Percentiles rank a stretch among this genome's conserved stretches.
Evolutionary conservation across 2,888 invertebrate genomes (phyloP).

Genomic region (Apodemia zela): DNA sequence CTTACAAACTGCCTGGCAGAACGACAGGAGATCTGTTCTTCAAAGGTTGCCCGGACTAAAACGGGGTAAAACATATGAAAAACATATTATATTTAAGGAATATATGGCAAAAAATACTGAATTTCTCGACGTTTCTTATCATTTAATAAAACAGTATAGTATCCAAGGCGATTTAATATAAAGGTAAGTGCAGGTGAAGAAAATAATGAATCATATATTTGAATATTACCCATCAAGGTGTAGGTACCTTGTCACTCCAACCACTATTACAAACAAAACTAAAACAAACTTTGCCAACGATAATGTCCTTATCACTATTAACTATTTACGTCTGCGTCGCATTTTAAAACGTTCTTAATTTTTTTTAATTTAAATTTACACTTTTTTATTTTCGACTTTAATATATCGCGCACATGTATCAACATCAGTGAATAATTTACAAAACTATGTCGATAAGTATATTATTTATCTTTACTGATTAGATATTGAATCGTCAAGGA

Average conservation of each 20-base stretch:
- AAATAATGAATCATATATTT: constrained; percentile 24
- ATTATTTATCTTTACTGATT: constrained; percentile 65
- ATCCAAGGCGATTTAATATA: not conserved
- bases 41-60: no score
- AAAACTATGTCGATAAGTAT: constrained; percentile 63
- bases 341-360: constrained; percentile 47
- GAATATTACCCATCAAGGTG: constrained; percentile 35
- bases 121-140: no score
- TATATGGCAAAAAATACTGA: no score
- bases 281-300: constrained; percentile 62
- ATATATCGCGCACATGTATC: constrained; percentile 25
- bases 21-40: no score
- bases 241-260: constrained; percentile 46
- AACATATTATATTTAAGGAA: no score
- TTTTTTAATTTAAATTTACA: constrained; percentile 22
- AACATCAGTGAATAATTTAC: constrained; percentile 47
- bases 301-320: constrained; percentile 50
- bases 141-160: no score
- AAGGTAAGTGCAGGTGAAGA: not conserved
- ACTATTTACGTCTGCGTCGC: constrained; percentile 68
- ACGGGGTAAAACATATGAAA: no score
- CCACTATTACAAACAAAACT: constrained; percentile 52
- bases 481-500: constrained; percentile 68
- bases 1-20: no score
- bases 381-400: constrained; percentile 16